Evolutionary conservation across 2,797 vertebrate genomes (phyloP), one percentile per base, ranked within the genome.

Genomic region (Artibeus jamaicensis): DNA sequence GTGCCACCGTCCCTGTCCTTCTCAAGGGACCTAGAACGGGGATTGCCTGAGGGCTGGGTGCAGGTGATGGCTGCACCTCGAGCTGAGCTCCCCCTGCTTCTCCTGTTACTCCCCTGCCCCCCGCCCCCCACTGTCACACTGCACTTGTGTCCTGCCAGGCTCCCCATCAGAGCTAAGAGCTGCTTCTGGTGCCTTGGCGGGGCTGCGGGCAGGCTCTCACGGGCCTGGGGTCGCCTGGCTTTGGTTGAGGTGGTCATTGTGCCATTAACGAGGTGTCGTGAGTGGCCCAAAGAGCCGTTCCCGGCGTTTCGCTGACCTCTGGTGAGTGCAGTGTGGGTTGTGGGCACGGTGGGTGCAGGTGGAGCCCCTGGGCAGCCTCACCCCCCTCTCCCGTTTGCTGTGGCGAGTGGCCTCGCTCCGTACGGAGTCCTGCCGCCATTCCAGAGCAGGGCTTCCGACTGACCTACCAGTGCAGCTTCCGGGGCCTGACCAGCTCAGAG

Each of bases 201-300:
- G 42, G 44, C 42, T 18, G 10, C 10, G n/a, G 32, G 9, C 32
- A 11, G 85, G 24, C 11, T 24, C 34, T 53, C n/a, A 0, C 21
- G 48, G 74, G 42, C 26, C 6, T 2, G 11, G 2, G 16, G 18
- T 24, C 21, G 48, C 53, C 86, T 18, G 14, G 21, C 50, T 86
- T 86, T 55, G 44, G 29, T 21, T 65, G 81, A 92, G 11, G 1
- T 62, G 22, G 39, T 50, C 7, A 0, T 32, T 3, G 5, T 50
- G 67, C 6, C 1, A 0, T 71, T 8, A 10, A 0, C 4, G n/a
- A 50, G 42, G 19, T 22, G 14, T 34, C 0, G 12, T 3, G 9
- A 34, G 42, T 37, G 39, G 34, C 53, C 73, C 1, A 2, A 32
- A 34, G 71, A 57, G 26, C 32, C 11, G 34, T 55, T 57, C 39